phyloP scores from a whole-genome alignment of 2,113 vertebrate genomes.

The Catharus bicknelli region DNA sequence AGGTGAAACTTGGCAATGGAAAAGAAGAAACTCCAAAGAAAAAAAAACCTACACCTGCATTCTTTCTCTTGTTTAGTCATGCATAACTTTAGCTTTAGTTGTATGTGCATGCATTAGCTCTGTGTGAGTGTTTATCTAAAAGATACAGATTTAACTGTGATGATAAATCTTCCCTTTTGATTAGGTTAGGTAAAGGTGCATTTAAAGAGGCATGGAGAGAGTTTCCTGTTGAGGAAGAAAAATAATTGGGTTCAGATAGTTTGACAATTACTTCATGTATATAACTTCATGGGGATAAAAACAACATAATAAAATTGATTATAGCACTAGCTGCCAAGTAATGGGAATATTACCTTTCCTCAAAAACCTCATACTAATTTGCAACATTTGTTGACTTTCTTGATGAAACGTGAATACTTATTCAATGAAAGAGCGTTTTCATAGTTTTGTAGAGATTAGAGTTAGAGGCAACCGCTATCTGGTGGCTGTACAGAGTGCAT shows the following conservation, averaged over 20 bases:
- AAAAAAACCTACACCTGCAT: background rate
- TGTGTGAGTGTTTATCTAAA: background rate
- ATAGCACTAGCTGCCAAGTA: background rate
- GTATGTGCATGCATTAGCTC: background rate
- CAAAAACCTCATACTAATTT: background rate
- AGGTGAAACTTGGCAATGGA: background rate
- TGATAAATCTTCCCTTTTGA: background rate
- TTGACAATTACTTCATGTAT: background rate
- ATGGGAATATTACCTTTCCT: background rate
- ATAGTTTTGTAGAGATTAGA: background rate
- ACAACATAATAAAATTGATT: background rate
- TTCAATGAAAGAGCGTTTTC: background rate
- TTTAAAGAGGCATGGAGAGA: background rate
- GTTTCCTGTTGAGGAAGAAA: background rate
- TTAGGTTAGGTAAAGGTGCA: background rate
- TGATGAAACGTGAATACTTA: background rate
- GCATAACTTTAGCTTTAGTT: background rate
- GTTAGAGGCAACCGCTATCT: background rate
- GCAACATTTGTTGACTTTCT: background rate
- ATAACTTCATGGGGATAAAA: background rate
- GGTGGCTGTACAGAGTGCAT: background rate
- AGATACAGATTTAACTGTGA: background rate
- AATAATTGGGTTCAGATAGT: background rate
- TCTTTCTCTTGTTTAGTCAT: background rate
- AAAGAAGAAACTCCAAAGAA: background rate